phyloP scores from a whole-genome alignment of 2,888 invertebrate species.

The Apodemia duryi region DNA sequence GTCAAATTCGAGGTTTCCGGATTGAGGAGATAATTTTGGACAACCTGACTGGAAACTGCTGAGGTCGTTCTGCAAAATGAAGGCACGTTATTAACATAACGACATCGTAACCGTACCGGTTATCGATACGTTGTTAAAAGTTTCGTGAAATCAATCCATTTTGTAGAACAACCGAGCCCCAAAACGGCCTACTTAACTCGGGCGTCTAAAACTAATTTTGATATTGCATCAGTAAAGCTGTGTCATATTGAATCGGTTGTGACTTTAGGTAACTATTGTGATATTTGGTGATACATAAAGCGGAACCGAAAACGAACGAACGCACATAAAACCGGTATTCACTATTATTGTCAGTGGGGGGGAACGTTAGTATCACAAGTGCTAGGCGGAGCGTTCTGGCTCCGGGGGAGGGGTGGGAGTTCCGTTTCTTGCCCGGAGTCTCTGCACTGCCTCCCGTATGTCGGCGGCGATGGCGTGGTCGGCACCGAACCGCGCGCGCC shows the following conservation, averaged over 20 bases:
- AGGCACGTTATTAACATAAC: constrained; percentile 13
- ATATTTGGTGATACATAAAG: constrained; percentile 66
- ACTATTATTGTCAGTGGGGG: constrained; percentile 18
- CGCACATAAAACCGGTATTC: constrained; percentile 21
- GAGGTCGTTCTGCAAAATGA: not conserved
- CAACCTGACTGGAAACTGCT: constrained; percentile 44
- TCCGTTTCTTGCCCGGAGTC: constrained; percentile 64
- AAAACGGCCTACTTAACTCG: constrained; percentile 30
- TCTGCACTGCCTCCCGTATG: constrained; percentile 72
- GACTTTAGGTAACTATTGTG: constrained; percentile 77
- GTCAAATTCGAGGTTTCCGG: constrained; percentile 66
- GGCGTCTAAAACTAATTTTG: constrained; percentile 53
- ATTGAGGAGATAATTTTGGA: constrained; percentile 59
- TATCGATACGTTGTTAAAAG: constrained; percentile 15
- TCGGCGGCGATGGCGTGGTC: constrained; percentile 67
- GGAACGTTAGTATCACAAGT: constrained; percentile 61
- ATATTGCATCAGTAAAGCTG: constrained; percentile 75
- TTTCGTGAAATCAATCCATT: constrained; percentile 27
- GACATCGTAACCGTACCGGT: not conserved
- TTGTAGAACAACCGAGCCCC: constrained; percentile 18
- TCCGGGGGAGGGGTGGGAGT: constrained; percentile 57
- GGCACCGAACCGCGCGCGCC: constrained; percentile 72
- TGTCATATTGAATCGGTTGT: constrained; percentile 73
- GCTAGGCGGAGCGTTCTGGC: constrained; percentile 46
- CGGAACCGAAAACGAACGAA: constrained; percentile 28